Conservation (phyloP, 2,888 invertebrate genomes). For the Troides helena region DNA sequence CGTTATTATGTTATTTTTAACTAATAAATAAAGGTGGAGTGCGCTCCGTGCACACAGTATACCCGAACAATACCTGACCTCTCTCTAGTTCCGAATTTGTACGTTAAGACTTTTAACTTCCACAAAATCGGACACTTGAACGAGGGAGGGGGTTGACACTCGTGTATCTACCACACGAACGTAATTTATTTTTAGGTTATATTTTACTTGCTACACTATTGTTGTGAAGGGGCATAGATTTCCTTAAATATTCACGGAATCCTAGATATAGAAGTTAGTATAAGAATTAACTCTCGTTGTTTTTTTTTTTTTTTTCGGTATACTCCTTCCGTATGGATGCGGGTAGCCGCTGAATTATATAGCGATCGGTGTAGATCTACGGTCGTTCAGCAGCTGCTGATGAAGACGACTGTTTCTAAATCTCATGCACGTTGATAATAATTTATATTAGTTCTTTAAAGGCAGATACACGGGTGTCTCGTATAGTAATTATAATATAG, state of each 20-base stretch:
- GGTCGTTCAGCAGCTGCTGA: too few species aligned
- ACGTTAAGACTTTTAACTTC: constrained; percentile 3
- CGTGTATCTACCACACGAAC: background rate
- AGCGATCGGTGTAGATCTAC: too few species aligned
- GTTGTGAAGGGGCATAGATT: too few species aligned
- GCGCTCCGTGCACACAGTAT: constrained; percentile 28
- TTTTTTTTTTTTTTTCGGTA: too few species aligned
- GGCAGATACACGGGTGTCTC: background rate
- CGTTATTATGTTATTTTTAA: background rate
- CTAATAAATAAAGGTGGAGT: background rate
- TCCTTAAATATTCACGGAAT: too few species aligned
- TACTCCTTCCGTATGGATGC: too few species aligned
- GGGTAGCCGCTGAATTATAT: too few species aligned
- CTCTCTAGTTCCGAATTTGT: constrained; percentile 33
- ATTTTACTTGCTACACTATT: background rate
- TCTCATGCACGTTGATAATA: too few species aligned
- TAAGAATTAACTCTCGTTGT: too few species aligned
- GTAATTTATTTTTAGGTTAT: background rate
- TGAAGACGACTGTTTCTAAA: too few species aligned
- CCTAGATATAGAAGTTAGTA: too few species aligned
- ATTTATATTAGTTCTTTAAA: background rate
- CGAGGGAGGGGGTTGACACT: background rate
- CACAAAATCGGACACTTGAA: constrained; percentile 2
- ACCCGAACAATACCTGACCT: constrained; percentile 29
- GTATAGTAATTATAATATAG: background rate